Base-by-base conservation (phyloP, 2,113 vertebrate species). In the Lamprotornis superbus region DNA sequence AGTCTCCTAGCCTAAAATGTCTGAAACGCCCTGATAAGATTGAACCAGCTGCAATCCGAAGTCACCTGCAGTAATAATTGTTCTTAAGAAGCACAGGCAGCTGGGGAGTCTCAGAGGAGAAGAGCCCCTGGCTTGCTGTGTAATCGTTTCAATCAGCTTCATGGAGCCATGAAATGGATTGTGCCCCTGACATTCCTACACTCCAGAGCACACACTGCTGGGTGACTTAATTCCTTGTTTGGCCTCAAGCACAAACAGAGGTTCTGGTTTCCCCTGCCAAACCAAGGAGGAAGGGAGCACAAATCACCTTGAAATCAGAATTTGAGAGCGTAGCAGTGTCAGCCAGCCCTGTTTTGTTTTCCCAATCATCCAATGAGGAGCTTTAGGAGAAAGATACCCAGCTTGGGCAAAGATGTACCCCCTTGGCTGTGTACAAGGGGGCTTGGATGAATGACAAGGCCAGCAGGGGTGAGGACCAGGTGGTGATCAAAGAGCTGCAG, bases 141-240 rank as follows among this genome's bases (percentile, higher is more conserved):
- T 71, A 96, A 95, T 97, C 95, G 70, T 96, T 97, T 96, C 97
- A 95, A 77, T 97, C 96, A 96, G 93, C 91, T 94, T 76, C 96
- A 71, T 33, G 90, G 91, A 97, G 35, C 82, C 90, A 50, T 96
- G 92, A 93, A 95, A 97, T 92, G 94, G 95, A 96, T 96, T 97
- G 94, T 94, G 35, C 83, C 71, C 73, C 73, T 71, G 71, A 63
- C 4, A 0, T 95, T 85, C 61, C 7, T 15, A 22, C 70, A 9
- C 79, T 91, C 87, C 4, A 35, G 89, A 97, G 88, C 83, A 90
- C 71, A 30, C 39, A 53, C 83, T 77, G 42, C 83, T 65, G 56
- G 67, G 40, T 19, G 16, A 67, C 71, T 94, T 84, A 88, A 96
- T 96, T 95, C 94, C 93, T 94, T 65, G 24, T 77, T 96, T 94